A percentile compares a stretch with the other conserved stretches of the same genome.
These are phyloP conservation scores for Sciurus carolinensis DNA, from an alignment of 2,797 vertebrate species.

Conservation along the genomic window DNA sequence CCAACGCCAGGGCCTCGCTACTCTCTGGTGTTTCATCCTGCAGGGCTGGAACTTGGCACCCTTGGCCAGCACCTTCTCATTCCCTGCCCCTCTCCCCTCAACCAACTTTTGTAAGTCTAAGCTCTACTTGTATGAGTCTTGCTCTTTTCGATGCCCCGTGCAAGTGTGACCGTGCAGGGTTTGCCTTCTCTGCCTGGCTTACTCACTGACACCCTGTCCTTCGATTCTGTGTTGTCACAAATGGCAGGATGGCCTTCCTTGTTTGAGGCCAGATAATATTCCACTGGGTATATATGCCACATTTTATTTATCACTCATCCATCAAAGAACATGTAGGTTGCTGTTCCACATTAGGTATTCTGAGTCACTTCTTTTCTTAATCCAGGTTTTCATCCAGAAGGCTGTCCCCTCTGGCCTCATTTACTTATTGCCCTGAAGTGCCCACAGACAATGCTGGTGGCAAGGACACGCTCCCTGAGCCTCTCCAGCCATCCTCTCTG, in stretches of 20 bases:
- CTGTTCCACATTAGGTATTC: not conserved
- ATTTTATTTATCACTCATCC: not conserved
- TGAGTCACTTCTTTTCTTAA: not conserved
- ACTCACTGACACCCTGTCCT: not conserved
- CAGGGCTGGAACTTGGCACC: not conserved
- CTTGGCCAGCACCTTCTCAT: not conserved
- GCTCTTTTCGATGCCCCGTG: not conserved
- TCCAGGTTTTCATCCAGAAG: not conserved
- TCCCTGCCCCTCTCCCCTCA: not conserved
- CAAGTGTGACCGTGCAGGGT: no score
- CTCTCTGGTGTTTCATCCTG: not conserved
- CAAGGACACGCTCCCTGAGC: not conserved
- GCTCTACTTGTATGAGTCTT: not conserved
- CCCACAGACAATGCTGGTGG: no score
- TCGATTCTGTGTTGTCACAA: not conserved
- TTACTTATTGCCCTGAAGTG: not conserved
- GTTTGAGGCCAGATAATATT: not conserved
- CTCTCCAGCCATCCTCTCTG: not conserved
- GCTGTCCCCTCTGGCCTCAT: not conserved
- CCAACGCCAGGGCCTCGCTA: not conserved
- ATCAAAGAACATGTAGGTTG: not conserved
- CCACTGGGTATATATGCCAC: not conserved
- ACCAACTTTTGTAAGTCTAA: no score
- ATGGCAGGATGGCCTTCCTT: not conserved
- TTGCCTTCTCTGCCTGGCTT: not conserved